A percentile compares a stretch with the other conserved stretches of the same genome.
Conservation (phyloP, 2,797 vertebrate species). For the Leptodactylus fallax region DNA sequence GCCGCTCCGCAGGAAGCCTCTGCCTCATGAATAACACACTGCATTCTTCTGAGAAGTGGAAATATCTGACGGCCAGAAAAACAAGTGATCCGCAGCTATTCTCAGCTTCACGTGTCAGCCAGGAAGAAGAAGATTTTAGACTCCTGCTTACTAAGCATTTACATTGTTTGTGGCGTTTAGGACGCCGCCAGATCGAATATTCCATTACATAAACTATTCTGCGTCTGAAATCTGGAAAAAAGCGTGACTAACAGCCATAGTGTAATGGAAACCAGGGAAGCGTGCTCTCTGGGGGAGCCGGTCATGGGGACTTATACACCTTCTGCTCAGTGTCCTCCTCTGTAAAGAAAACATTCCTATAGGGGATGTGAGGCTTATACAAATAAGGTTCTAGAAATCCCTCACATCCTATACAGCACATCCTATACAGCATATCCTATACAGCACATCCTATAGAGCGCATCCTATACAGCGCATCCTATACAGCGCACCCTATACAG, state of each 20-base stretch:
- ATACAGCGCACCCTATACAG: neutral
- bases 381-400: neutral
- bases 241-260: neutral
- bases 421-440: neutral
- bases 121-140: neutral
- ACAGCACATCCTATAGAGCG: neutral
- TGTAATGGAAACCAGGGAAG: slow-evolving; percentile 14
- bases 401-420: neutral
- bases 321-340: neutral
- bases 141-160: neutral
- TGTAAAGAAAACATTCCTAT: slow-evolving; percentile 10
- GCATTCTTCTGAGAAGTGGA: slow-evolving; percentile 53
- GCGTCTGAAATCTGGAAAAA: neutral
- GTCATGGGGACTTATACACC: neutral
- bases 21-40: slow-evolving; percentile 42
- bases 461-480: neutral
- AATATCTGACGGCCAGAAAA: slow-evolving; percentile 32
- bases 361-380: neutral
- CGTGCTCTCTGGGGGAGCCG: neutral
- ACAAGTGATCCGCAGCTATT: neutral
- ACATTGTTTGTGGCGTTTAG: neutral
- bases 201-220: neutral
- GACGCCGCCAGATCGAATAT: neutral
- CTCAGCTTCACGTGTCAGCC: neutral
- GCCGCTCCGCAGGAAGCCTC: slow-evolving; percentile 45